Base-by-base conservation (phyloP, 1,140 invertebrate species). In the Watersipora subatra region DNA sequence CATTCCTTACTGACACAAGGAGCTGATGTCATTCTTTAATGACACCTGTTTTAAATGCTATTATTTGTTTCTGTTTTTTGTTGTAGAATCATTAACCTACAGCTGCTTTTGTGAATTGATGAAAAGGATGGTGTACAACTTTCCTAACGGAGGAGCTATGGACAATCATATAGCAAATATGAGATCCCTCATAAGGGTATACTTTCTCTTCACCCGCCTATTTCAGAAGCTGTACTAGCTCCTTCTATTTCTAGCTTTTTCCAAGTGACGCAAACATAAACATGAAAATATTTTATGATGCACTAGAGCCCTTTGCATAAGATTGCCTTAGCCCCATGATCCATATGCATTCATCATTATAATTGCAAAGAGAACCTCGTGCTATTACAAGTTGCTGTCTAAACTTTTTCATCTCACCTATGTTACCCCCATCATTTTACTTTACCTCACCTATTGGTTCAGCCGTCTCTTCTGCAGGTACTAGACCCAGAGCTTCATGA, bases 91-190 rank as follows among this genome's bases (percentile, higher is more conserved):
- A 0, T 77, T 88, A n/a, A 89, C 91, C 0, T 93, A 95, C 75
- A 89, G 89, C 62, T 91, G 92, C 75, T 97, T 97, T 80, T 88
- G 88, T 73, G 85, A 87, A 63, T 80, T 96, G 57, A 97, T 97
- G 93, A 84, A 87, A 70, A 82, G 92, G 64, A 92, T 95, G 86
- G 85, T 85, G 19, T 85, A 88, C 65, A 97, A 97, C 80, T 97
- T 97, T 79, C 93, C 93, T 0, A 89, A 89, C 68, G 91, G 92
- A 28, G 88, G 88, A 25, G 90, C 90, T 1, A 96, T 96, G 92
- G 93, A 96, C 75, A 87, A 87, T 65, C 91, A 96, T 79, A 92
- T 96, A 80, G 90, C 91, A 28, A 94, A 96, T 77, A 93, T 96
- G 91, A 85, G 91, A 81, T 89, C 78, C 64, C 73, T 85, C 2